A percentile compares a stretch with the other conserved stretches of the same genome.
Conservation (phyloP, 2,888 invertebrate genomes). For the Harpalus rufipes region DNA sequence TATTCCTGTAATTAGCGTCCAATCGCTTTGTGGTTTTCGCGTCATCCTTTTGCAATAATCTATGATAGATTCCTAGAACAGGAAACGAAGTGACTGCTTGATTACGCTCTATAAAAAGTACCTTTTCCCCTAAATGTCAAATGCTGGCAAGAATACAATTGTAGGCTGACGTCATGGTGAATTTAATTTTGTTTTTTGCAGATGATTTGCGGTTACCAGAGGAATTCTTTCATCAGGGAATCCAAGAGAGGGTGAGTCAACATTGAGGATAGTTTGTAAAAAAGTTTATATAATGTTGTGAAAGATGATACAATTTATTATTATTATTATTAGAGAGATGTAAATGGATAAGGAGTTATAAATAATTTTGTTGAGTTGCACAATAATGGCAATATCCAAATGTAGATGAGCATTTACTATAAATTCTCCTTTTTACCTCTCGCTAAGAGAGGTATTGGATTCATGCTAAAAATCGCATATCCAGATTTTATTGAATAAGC, state of each 20-base stretch:
- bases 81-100: constrained; percentile 5
- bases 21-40: constrained; percentile 22
- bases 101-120: constrained; percentile 18
- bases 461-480: too few relatives aligned
- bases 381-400: too few relatives aligned
- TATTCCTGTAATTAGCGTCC: not conserved
- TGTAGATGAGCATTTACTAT: not conserved
- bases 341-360: not conserved
- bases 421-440: not conserved
- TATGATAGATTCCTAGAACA: constrained; percentile 14
- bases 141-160: not conserved
- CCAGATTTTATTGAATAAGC: too few relatives aligned
- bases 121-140: constrained; percentile 20
- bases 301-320: not conserved
- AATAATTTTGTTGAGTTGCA: too few relatives aligned
- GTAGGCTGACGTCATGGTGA: not conserved
- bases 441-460: too few relatives aligned
- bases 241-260: constrained; percentile 27
- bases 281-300: constrained; percentile 8
- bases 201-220: constrained; percentile 33
- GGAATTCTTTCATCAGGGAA: constrained; percentile 18
- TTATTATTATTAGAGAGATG: not conserved
- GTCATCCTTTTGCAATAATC: constrained; percentile 27
- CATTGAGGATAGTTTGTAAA: not conserved
- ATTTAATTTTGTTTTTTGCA: constrained; percentile 28